Conservation (phyloP, 2,888 invertebrate species). For the Gandaritis pyraliata region DNA sequence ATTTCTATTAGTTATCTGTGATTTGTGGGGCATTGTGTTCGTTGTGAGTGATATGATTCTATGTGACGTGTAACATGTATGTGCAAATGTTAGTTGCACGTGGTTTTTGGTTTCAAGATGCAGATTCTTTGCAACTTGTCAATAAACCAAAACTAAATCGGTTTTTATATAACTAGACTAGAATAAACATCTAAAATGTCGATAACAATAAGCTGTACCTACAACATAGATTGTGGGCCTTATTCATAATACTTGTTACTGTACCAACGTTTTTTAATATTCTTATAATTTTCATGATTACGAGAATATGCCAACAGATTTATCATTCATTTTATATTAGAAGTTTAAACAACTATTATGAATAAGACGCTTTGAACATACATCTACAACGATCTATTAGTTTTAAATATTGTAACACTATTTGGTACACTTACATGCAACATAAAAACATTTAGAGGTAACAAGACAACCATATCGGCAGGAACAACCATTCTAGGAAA, state of each 20-base stretch:
- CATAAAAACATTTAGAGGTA: conserved; percentile 36
- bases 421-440: conserved; percentile 62
- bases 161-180: background rate
- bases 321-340: background rate
- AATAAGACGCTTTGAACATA: conserved; percentile 12
- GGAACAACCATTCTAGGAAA: conserved; percentile 28
- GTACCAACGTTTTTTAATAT: background rate
- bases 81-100: conserved; percentile 31
- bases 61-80: conserved; percentile 12
- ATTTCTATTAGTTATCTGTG: conserved; percentile 9
- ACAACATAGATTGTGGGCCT: conserved; percentile 10
- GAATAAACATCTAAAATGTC: conserved; percentile 10
- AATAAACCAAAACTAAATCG: conserved; percentile 13
- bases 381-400: conserved; percentile 23
- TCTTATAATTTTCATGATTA: background rate
- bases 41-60: conserved; percentile 9
- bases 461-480: conserved; percentile 27
- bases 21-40: conserved; percentile 17
- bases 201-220: conserved; percentile 21
- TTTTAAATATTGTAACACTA: conserved; percentile 25
- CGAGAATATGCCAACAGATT: background rate
- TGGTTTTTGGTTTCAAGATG: conserved; percentile 2
- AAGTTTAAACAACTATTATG: background rate
- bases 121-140: background rate
- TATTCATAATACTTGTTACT: background rate